A percentile compares a stretch with the other conserved stretches of the same genome.
phyloP scores from a whole-genome alignment of 2,888 invertebrate species.

The Uloborus plumipes region DNA sequence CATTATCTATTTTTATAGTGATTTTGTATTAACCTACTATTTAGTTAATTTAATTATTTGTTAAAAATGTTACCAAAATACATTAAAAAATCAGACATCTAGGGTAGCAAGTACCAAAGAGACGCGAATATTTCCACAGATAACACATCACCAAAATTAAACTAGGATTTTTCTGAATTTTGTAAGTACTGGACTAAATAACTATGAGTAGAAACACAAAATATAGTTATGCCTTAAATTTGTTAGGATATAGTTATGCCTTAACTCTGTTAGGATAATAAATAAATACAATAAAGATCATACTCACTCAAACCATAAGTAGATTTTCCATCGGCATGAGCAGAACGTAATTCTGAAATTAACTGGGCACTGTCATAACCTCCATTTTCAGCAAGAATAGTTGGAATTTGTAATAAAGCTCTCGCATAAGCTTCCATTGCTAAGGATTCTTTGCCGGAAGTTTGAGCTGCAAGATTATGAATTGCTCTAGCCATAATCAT shows the following conservation, averaged over 20 bases:
- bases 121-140: no score
- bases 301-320: constrained; percentile 83
- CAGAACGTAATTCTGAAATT: constrained; percentile 90
- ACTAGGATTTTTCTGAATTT: no score
- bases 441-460: constrained; percentile 96
- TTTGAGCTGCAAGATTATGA: constrained; percentile 83
- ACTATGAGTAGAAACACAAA: no score
- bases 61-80: no score
- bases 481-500: constrained; percentile 98
- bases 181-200: no score
- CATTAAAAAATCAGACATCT: no score
- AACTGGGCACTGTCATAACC: constrained; percentile 98
- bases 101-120: no score
- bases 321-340: constrained; percentile 85
- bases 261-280: constrained; percentile 6
- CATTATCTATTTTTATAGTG: no score
- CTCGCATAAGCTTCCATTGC: constrained; percentile 96
- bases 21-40: no score
- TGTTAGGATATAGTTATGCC: constrained; percentile 14
- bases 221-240: no score
- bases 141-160: no score
- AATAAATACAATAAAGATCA: neutral
- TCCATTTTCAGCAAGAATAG: constrained; percentile 97
- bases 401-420: constrained; percentile 87
- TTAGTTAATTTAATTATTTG: no score